Base-by-base conservation (phyloP, 2,113 vertebrate genomes). In the Chaetodon trifascialis region DNA sequence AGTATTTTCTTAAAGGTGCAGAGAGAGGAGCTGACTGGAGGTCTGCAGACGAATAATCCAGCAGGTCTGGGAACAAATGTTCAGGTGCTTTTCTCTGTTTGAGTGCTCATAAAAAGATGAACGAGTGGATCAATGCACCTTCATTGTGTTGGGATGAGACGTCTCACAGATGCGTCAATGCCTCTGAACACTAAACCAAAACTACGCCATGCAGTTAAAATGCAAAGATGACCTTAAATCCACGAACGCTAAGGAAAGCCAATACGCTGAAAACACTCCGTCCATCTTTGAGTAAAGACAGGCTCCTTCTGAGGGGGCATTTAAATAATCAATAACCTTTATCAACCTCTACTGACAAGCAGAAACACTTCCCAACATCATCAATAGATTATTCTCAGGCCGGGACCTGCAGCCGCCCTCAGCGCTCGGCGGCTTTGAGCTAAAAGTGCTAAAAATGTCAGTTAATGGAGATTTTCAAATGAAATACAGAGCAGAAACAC, bases 261-360 rank as follows among this genome's bases (percentile, higher is more conserved):
- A 8, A 42, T 40, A 4, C 52, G 16, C 7, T 55, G 59, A 30
- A 30, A 30, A 64, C 7, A 12, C 30, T 11, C 1, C 7, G 38
- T 59, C 38, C 6, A 4, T 30, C 16, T 38, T 16, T 73, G 21
- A 40, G 42, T 46, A 30, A 47, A 46, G 30, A 3, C 34, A 60
- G 21, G 8, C 10, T 25, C 19, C 68, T 64, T 23, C 58, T 55
- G 68, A 54, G 14, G 12, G 19, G 2, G 1, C 10, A 34, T 52
- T 64, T 44, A 21, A 66, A 67, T 46, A 47, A 68, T 78, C 68
- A 56, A 47, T 73, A 11, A 73, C 9, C 51, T 56, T 56, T 23
- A 64, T 47, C 25, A 12, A 38, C 34, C 15, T 17, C 5, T 30
- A n/a, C 1, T 36, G 63, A 15, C 54, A 47, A 59, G 38, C n/a